phyloP scores from a whole-genome alignment of 2,888 invertebrate genomes.

The Cartodere bifasciata region DNA sequence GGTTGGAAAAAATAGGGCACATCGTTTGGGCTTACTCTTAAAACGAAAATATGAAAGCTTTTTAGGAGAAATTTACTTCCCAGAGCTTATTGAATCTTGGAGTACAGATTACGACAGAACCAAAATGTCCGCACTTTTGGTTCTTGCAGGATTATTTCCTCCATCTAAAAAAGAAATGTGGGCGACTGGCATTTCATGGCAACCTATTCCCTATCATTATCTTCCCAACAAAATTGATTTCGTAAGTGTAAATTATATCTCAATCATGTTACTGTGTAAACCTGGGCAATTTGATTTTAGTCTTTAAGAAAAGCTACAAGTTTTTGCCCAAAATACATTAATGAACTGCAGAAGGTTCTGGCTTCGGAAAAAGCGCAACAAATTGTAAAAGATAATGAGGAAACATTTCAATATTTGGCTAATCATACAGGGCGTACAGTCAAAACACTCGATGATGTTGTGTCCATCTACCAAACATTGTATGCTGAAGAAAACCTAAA shows the following conservation, averaged over 20 bases:
- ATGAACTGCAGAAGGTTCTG: conserved; percentile 23
- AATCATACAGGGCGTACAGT: conserved; percentile 23
- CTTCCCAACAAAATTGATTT: conserved; percentile 31
- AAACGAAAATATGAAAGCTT: conserved; percentile 46
- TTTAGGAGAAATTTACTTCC: conserved; percentile 44
- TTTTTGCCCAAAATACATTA: conserved; percentile 28
- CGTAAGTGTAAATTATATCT: conserved; percentile 13
- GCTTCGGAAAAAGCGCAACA: too few relatives aligned
- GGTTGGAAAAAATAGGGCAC: conserved; percentile 29
- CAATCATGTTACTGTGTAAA: too few relatives aligned
- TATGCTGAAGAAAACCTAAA: conserved; percentile 28
- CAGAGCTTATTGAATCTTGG: conserved; percentile 44
- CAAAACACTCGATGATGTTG: conserved; percentile 21
- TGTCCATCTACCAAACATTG: conserved; percentile 29
- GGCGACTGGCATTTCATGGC: conserved; percentile 49
- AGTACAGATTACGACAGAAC: conserved; percentile 59
- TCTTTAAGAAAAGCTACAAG: conserved; percentile 25
- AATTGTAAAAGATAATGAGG: conserved; percentile 19
- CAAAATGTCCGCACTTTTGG: conserved; percentile 54
- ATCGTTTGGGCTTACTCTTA: conserved; percentile 47
- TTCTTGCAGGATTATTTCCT: conserved; percentile 56
- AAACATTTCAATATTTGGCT: conserved; percentile 22
- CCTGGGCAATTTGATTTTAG: conserved; percentile 21
- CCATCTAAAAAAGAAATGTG: conserved; percentile 43
- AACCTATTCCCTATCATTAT: conserved; percentile 60